Percentiles rank a stretch among this genome's conserved stretches.
Evolutionary conservation across 2,888 invertebrate species (phyloP).

Genomic region (Cremastinae sp.): DNA sequence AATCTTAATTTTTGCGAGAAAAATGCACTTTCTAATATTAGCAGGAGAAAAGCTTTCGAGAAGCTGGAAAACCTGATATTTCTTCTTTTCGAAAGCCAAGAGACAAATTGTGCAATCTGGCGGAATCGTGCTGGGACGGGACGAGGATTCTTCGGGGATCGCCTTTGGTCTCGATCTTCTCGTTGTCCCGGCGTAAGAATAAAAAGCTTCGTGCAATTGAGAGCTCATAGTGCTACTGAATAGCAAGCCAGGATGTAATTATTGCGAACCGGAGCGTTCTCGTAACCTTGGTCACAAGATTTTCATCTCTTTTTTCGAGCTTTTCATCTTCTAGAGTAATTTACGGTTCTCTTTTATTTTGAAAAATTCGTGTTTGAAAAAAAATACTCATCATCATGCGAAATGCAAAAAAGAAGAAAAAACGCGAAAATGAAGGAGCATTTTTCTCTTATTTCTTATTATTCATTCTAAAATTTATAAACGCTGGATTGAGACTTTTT

Average conservation of each 20-base stretch:
- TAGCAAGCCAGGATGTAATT: neutral
- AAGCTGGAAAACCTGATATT: neutral
- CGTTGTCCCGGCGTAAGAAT: neutral
- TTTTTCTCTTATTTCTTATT: neutral
- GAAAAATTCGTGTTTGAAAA: neutral
- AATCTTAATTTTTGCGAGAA: no score
- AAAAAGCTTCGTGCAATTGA: conserved; percentile 2
- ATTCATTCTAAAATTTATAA: no score
- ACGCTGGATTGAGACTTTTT: conserved; percentile 47
- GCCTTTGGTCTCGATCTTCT: no score
- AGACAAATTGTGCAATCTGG: neutral
- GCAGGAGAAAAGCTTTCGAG: neutral
- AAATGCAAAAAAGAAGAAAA: no score
- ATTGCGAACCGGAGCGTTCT: neutral
- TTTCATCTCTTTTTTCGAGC: neutral
- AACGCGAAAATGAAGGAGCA: neutral
- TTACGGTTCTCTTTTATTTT: neutral
- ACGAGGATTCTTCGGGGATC: no score
- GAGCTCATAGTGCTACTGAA: neutral
- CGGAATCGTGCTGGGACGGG: no score
- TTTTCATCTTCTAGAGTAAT: neutral
- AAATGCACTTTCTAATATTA: no score
- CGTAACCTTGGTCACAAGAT: neutral
- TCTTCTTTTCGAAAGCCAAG: neutral
- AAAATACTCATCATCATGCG: no score